Conservation (phyloP, 92 coral and sea anemone species). For the Scolanthus callimorphus region DNA sequence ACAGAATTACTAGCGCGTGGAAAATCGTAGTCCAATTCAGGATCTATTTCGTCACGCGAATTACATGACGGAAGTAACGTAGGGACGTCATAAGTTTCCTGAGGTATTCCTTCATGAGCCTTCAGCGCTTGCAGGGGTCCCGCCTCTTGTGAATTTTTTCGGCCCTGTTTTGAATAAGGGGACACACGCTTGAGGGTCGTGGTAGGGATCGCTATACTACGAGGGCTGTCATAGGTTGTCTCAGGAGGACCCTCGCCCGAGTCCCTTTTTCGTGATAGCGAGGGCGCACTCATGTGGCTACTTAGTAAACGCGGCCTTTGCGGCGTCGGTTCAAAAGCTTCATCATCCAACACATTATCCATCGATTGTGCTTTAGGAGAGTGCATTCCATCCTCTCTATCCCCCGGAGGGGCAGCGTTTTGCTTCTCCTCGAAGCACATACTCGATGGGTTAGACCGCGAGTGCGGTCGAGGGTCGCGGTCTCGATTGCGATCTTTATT, state of each 20-base stretch:
- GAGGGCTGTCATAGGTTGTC: conserved; percentile 28
- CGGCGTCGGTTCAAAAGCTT: not conserved
- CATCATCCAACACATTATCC: conserved; percentile 25
- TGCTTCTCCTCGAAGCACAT: conserved; percentile 19
- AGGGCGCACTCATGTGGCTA: not conserved
- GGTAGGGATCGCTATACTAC: conserved; percentile 12
- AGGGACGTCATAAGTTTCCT: conserved; percentile 43
- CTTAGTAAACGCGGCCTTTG: not conserved
- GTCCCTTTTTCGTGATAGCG: not conserved
- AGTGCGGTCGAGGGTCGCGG: too few relatives aligned
- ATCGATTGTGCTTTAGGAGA: conserved; percentile 12
- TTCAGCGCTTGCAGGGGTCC: conserved; percentile 1
- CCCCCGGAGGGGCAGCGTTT: not conserved
- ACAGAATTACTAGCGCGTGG: conserved; percentile 26
- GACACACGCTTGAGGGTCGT: conserved; percentile 2
- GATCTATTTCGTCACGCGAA: not conserved
- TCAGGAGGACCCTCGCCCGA: conserved; percentile 3
- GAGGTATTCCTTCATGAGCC: conserved; percentile 11
- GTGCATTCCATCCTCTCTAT: not conserved
- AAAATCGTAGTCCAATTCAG: conserved; percentile 29
- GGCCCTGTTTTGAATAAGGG: conserved; percentile 26
- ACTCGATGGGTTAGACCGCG: conserved; percentile 22
- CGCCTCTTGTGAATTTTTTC: conserved; percentile 5
- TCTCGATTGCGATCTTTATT: conserved; percentile 9
- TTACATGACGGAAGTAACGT: conserved; percentile 34